Percentiles rank a stretch among this genome's conserved stretches.
These are phyloP conservation scores for Nomada ruficornis DNA, from an alignment of 2,888 invertebrate species.

Conservation along the genomic window DNA sequence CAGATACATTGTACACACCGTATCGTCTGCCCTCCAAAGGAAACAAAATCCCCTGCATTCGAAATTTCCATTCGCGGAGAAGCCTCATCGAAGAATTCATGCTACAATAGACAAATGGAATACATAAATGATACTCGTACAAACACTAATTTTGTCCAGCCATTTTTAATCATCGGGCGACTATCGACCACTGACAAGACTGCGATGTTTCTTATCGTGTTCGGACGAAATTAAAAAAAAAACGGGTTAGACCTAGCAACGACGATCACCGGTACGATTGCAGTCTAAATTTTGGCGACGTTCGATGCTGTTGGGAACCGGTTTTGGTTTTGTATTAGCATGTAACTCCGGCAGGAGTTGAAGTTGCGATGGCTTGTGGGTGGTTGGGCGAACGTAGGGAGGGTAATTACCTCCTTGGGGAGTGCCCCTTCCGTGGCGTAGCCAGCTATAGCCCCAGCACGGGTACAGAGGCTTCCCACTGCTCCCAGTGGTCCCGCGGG, in stretches of 20 bases:
- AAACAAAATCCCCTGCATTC: not conserved
- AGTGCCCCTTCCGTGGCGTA: constrained; percentile 74
- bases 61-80: not conserved
- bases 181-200: too few relatives aligned
- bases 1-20: not conserved
- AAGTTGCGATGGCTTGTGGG: constrained; percentile 82
- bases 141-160: too few relatives aligned
- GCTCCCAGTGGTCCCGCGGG: constrained; percentile 81
- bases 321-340: constrained; percentile 83
- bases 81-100: not conserved
- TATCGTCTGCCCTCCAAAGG: not conserved
- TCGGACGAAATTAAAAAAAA: not conserved
- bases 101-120: not conserved
- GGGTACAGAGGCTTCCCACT: constrained; percentile 81
- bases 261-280: not conserved
- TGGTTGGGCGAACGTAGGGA: constrained; percentile 72
- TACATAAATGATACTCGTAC: not conserved
- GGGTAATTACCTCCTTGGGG: constrained; percentile 83
- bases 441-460: constrained; percentile 78
- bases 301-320: constrained; percentile 77
- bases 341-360: constrained; percentile 83
- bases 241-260: not conserved
- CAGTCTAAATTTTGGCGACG: constrained; percentile 62
- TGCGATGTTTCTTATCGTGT: not conserved
- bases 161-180: too few relatives aligned